Evolutionary conservation across 2,797 vertebrate genomes (phyloP).

Genomic region (Liasis olivaceus): DNA sequence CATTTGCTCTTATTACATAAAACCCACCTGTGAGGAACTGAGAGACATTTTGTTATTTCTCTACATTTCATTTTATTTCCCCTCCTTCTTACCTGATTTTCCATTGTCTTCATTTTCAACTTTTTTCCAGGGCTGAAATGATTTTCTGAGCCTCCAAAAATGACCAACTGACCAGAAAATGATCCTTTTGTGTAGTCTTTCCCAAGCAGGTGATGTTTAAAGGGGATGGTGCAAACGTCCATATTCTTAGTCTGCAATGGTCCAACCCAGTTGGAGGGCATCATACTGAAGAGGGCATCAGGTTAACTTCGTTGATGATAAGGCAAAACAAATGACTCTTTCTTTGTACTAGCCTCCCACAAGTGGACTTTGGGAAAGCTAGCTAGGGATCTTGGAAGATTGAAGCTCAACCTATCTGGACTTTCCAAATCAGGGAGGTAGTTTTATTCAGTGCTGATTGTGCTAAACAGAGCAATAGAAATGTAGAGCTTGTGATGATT

Average conservation of each 20-base stretch:
- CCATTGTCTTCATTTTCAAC: background rate
- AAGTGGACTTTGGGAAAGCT: too few relatives aligned
- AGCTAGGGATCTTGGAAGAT: too few relatives aligned
- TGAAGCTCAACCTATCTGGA: too few relatives aligned
- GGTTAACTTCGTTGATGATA: too few relatives aligned
- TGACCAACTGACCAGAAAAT: background rate
- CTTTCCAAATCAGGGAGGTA: too few relatives aligned
- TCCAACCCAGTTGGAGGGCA: too few relatives aligned
- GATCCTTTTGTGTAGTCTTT: background rate
- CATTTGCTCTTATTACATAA: constrained; percentile 41
- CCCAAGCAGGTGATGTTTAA: too few relatives aligned
- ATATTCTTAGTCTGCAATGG: too few relatives aligned
- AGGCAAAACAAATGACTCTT: background rate
- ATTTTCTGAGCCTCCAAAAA: background rate
- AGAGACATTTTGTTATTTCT: background rate
- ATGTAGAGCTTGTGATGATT: background rate
- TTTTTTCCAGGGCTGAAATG: background rate
- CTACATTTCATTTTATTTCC: background rate
- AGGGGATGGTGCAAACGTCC: too few relatives aligned
- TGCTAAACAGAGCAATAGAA: background rate
- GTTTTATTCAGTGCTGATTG: too few relatives aligned
- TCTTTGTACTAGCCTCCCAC: too few relatives aligned
- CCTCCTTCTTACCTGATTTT: background rate
- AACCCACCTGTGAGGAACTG: constrained; percentile 4
- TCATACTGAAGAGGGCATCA: too few relatives aligned